Evolutionary conservation across 2,888 invertebrate species (phyloP).

Genomic region (Conomelus anceps): DNA sequence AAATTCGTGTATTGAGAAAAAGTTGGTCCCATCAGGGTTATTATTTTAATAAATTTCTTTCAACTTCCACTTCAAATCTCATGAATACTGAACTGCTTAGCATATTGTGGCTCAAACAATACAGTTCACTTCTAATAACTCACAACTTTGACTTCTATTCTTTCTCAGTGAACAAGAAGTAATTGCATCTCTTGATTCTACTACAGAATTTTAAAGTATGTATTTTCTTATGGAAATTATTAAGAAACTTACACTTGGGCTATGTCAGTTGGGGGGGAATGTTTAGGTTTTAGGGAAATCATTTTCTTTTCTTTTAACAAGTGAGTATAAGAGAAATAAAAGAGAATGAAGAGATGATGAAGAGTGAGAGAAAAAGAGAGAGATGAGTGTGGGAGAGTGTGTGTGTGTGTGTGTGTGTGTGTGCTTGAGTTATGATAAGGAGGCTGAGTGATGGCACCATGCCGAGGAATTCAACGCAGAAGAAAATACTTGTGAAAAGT

Average conservation of each 20-base stretch:
- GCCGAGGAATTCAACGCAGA: background rate
- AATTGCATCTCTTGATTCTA: background rate
- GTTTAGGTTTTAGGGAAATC: background rate
- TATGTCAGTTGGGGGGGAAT: background rate
- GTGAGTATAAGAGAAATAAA: no score
- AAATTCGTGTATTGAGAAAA: no score
- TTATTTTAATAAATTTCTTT: no score
- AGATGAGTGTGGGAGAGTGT: no score
- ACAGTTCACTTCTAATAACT: background rate
- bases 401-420: background rate
- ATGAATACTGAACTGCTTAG: no score
- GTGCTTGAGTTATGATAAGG: background rate
- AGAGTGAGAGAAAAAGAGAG: no score
- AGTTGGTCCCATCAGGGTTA: no score
- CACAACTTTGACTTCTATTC: background rate
- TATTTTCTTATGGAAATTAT: background rate
- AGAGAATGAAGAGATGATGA: background rate
- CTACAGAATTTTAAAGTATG: background rate
- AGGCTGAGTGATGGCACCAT: background rate
- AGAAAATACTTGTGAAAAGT: background rate
- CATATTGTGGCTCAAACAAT: no score
- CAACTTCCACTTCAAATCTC: no score
- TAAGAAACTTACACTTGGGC: background rate
- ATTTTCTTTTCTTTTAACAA: background rate
- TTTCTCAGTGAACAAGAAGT: background rate